Evolutionary conservation across 2,888 invertebrate species (phyloP).

Genomic region (Clivina fossor): DNA sequence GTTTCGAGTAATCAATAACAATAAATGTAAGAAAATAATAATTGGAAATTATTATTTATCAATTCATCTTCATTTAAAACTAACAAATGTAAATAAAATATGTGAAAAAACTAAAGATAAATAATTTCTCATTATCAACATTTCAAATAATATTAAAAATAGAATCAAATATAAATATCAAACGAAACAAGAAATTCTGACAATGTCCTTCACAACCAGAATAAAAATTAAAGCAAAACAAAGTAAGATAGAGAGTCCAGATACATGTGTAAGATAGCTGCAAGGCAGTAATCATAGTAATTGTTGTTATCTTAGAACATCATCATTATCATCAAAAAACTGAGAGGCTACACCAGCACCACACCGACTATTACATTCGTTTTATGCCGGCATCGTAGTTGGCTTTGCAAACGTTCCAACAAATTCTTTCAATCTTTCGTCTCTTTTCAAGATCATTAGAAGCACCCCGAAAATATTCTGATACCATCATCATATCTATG

Average conservation of each 20-base stretch:
- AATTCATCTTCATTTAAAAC: too few species aligned
- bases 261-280: not conserved
- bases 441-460: constrained; percentile 8
- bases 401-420: not conserved
- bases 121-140: not conserved
- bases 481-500: constrained; percentile 13
- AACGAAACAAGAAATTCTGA: not conserved
- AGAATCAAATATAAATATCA: not conserved
- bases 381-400: constrained; percentile 7
- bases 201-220: too few species aligned
- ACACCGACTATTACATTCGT: constrained; percentile 1
- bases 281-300: constrained; percentile 9
- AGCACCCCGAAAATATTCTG: constrained; percentile 2
- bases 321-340: constrained; percentile 7
- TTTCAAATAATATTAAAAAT: not conserved
- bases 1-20: too few species aligned
- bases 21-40: too few species aligned
- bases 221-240: too few species aligned
- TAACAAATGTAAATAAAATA: too few species aligned
- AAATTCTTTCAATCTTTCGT: not conserved
- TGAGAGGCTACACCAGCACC: too few species aligned
- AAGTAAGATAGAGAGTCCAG: too few species aligned
- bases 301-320: constrained; percentile 9
- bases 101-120: too few species aligned
- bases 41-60: too few species aligned